A percentile compares a stretch with the other conserved stretches of the same genome.
Evolutionary conservation across 2,888 invertebrate species (phyloP).

Genomic region (Xestia sexstrigata): DNA sequence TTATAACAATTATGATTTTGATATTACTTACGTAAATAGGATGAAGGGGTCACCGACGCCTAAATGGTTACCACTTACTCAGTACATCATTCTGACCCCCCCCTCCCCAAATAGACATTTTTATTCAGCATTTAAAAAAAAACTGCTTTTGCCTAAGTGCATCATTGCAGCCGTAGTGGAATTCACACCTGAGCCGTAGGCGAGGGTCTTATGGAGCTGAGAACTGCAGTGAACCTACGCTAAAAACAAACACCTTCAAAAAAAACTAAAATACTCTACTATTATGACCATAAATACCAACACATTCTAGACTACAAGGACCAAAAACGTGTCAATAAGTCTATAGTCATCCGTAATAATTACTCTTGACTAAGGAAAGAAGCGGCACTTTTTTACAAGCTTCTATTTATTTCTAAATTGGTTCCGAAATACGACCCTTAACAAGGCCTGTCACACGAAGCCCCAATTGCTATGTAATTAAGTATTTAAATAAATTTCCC

Average conservation of each 20-base stretch:
- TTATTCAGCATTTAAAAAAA: too few species aligned
- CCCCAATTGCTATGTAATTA: constrained; percentile 46
- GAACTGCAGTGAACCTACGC: too few species aligned
- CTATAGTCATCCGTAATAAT: not conserved
- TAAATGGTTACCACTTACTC: too few species aligned
- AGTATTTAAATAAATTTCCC: constrained; percentile 47
- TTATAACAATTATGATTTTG: not conserved
- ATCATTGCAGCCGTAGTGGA: too few species aligned
- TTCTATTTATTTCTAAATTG: not conserved
- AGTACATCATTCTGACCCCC: too few species aligned
- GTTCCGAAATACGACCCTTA: not conserved
- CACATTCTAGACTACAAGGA: not conserved
- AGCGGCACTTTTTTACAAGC: not conserved
- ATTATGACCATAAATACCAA: not conserved
- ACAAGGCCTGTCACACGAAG: not conserved
- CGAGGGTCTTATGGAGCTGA: too few species aligned
- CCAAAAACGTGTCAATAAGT: not conserved
- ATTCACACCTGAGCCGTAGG: too few species aligned
- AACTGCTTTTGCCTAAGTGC: too few species aligned
- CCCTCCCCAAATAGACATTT: too few species aligned
- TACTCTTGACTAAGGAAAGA: not conserved
- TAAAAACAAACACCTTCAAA: not conserved
- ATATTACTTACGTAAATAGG: not conserved
- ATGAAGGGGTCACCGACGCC: too few species aligned
- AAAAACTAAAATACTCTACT: not conserved